Base-by-base conservation (phyloP, 2,113 vertebrate genomes). In the Atractosteus spatula region DNA sequence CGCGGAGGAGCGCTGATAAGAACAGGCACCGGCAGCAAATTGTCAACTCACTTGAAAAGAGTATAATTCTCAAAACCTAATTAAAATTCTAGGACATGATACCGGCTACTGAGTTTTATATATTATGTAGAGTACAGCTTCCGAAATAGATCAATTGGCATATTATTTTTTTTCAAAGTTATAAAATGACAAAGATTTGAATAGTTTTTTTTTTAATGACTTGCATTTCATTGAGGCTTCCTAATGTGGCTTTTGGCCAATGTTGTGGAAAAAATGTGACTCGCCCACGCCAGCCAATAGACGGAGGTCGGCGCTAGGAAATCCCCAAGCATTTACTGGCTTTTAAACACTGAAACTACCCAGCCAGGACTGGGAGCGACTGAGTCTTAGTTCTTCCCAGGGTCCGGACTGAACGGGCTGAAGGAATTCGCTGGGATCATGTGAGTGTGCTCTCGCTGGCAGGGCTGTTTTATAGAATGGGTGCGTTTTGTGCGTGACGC, bases 221-320 rank as follows among this genome's bases (percentile, higher is more conserved):
- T 8, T 41, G 70, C 41, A 55, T 44, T 66, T 69, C 42, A 10
- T 51, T 43, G 74, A 75, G n/a, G 8, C 16, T 67, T 62, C 73
- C 73, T 69, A 54, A 17, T 72, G 45, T 41, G 41, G 67, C 44
- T 69, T 56, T 43, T 47, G 81, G 82, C 85, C 85, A 90, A 81
- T 89, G 78, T 78, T 78, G 80, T 79, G 90, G 90, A 77, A 90
- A 91, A 91, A 91, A 89, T 90, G 87, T 90, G 90, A 91, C 84
- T 87, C 74, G 41, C 62, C 69, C 42, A 63, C 17, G 42, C 55
- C 61, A 66, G 74, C 74, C 74, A 75, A 75, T 75, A 8, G 55
- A 42, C 42, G 11, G 62, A 66, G 64, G 29, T 51, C 41, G 16
- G 17, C 55, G 84, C 74, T 77, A 87, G 90, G 90, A 92, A 91